Evolutionary conservation across 2,113 vertebrate genomes (phyloP).

Genomic region (Psettodes erumei): DNA sequence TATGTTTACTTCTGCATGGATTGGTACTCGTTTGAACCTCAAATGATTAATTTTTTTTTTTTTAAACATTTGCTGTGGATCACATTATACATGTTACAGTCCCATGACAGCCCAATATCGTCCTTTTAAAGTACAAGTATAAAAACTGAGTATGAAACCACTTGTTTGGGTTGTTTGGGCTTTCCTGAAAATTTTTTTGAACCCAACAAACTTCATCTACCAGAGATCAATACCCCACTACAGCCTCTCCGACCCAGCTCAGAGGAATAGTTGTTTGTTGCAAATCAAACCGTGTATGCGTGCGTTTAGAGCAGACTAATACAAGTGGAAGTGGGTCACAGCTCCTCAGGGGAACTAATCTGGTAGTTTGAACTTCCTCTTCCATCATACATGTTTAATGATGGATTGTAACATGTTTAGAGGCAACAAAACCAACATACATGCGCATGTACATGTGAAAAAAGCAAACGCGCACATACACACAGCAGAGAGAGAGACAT

Average conservation of each 20-base stretch:
- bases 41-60: too few relatives aligned
- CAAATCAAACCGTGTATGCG: constrained; percentile 36
- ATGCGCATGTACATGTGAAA: constrained; percentile 4
- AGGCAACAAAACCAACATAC: constrained; percentile 22
- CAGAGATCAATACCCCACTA: not conserved
- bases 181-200: not conserved
- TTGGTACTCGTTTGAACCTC: too few relatives aligned
- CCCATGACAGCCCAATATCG: not conserved
- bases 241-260: not conserved
- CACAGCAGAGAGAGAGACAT: not conserved
- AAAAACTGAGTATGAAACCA: not conserved
- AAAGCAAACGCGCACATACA: not conserved
- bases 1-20: too few relatives aligned
- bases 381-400: constrained; percentile 77
- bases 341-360: constrained; percentile 66
- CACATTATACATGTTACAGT: not conserved
- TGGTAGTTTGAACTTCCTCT: constrained; percentile 64
- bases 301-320: constrained; percentile 52
- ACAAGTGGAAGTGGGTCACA: constrained; percentile 77
- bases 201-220: not conserved
- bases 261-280: constrained; percentile 31
- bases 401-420: constrained; percentile 63
- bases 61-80: not conserved
- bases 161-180: not conserved
- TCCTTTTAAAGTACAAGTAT: not conserved